Conservation (phyloP, 2,113 vertebrate species). For the Merops nubicus region DNA sequence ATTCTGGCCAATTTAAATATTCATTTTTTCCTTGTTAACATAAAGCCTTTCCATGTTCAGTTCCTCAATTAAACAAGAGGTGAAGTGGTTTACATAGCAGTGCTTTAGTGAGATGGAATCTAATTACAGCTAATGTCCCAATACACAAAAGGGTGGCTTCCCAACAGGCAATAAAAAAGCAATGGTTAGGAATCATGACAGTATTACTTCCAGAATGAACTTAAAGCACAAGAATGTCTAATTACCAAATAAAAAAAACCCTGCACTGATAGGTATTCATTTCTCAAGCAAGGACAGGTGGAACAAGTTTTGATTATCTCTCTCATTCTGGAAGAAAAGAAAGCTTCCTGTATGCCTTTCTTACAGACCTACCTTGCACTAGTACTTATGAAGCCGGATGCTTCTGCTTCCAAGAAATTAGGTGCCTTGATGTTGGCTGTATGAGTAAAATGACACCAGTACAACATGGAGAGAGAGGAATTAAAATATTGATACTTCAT, state of each 20-base stretch:
- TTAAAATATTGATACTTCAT: slow-evolving; percentile 50
- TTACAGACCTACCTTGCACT: neutral
- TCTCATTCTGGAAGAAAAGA: neutral
- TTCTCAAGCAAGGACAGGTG: neutral
- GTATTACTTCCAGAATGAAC: slow-evolving; percentile 5
- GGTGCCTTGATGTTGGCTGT: neutral
- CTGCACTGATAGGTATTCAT: neutral
- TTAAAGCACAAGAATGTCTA: neutral
- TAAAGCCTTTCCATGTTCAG: slow-evolving; percentile 21
- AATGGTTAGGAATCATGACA: neutral
- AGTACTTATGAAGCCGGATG: neutral
- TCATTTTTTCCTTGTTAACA: slow-evolving; percentile 54
- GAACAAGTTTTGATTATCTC: neutral
- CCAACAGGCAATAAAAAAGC: slow-evolving; percentile 27
- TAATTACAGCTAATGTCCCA: slow-evolving; percentile 44
- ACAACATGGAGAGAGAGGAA: neutral
- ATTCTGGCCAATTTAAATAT: slow-evolving; percentile 51
- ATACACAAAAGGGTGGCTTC: neutral
- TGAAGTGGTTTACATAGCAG: slow-evolving; percentile 46
- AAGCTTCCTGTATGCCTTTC: neutral
- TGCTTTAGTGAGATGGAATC: slow-evolving; percentile 15
- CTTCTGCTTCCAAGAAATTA: neutral
- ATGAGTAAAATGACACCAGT: slow-evolving; percentile 11
- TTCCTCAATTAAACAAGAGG: slow-evolving; percentile 44
- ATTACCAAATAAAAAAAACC: slow-evolving; percentile 11